Evolutionary conservation across 2,113 vertebrate genomes (phyloP), one percentile per base, ranked within the genome.

Genomic region (Struthio camelus): DNA sequence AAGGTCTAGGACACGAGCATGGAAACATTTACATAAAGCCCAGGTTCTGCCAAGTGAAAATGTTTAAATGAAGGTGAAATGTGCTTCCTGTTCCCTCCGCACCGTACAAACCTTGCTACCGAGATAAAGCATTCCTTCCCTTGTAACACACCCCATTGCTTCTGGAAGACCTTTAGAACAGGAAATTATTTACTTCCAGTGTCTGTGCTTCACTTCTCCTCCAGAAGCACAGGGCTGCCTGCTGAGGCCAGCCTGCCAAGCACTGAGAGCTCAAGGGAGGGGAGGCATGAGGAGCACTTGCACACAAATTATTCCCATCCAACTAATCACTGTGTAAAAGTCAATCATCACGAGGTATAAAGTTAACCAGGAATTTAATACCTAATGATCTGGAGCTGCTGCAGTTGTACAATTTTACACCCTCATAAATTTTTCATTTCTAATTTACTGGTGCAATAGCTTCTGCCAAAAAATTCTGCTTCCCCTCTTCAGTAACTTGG

Each of bases 121-220:
- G 34, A 25, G 50, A 91, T 81, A 70, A 59, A 36, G 10, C 25
- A 34, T 61, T 51, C 54, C 80, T 70, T 80, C 64, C 71, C 38
- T 36, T 7, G 10, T 22, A 9, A 24, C 0, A 0, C 7, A 25
- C 2, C 48, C 9, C 50, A 19, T 71, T 14, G 56, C 24, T 42
- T 56, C 27, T 64, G 20, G 27, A 10, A 89, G 64, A 24, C 51
- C 64, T n/a, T 46, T 1, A 3, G 44, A 48, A 30, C 51, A 48
- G 61, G 61, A 42, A 40, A 23, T 36, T 5, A 3, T 1, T 17
- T 9, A 27, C 66, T 27, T 34, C 53, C 65, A 48, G 13, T 5
- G 4, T 18, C 18, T 1, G 27, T 23, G 6, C 7, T 5, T 46
- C 83, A 30, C 54, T 48, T 38, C 13, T 0, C 0, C 10, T 19